Conservation (phyloP, 30 jellyfish, hydroid and myxozoan genomes). For the Aurelia sp. region DNA sequence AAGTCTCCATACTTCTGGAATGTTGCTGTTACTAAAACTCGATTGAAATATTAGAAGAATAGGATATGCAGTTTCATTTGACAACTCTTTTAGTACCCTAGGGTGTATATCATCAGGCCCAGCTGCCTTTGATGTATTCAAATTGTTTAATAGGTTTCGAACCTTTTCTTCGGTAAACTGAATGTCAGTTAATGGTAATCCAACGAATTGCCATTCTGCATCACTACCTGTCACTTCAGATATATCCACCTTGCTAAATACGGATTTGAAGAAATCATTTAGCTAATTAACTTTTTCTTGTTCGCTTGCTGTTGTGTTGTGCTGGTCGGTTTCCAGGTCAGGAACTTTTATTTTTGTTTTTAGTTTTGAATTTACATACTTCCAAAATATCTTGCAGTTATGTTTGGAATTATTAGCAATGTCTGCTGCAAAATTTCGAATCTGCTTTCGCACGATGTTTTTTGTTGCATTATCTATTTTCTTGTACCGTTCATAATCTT, state of each 20-base stretch:
- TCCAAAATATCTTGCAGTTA: not conserved
- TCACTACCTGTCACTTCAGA: not conserved
- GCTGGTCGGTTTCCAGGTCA: no score
- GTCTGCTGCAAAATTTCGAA: no score
- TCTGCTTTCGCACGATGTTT: no score
- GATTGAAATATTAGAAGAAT: not conserved
- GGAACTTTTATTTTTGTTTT: conserved; percentile 6
- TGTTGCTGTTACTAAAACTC: not conserved
- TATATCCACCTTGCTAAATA: conserved; percentile 1
- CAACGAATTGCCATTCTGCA: not conserved
- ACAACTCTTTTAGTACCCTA: no score
- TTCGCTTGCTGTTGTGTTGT: not conserved
- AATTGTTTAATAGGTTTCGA: not conserved
- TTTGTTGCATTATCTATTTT: no score
- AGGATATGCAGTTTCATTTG: not conserved
- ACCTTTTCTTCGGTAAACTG: not conserved
- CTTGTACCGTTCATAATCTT: no score
- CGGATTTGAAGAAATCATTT: not conserved
- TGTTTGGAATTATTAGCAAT: no score
- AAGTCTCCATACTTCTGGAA: not conserved
- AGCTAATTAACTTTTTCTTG: conserved; percentile 9
- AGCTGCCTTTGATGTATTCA: not conserved
- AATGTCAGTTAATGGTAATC: not conserved
- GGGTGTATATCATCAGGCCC: no score
- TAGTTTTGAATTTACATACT: not conserved